A percentile compares a stretch with the other conserved stretches of the same genome.
Evolutionary conservation across 2,888 invertebrate species (phyloP).

Genomic region (Diadromus collaris): DNA sequence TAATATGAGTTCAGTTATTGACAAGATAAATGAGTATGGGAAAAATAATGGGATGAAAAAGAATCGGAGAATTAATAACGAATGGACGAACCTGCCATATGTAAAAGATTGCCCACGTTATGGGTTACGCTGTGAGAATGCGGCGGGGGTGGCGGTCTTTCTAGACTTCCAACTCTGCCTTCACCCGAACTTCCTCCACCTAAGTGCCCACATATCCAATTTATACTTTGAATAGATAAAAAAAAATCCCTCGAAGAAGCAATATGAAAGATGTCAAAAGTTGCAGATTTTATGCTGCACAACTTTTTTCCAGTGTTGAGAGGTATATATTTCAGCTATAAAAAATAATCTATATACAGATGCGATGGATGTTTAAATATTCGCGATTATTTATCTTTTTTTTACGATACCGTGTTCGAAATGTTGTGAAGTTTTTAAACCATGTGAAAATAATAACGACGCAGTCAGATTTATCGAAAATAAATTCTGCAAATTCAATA

Average conservation of each 20-base stretch:
- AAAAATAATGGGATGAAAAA: neutral
- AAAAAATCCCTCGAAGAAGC: neutral
- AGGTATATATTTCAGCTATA: neutral
- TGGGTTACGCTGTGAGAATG: slow-evolving; percentile 84
- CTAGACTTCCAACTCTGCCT: slow-evolving; percentile 82
- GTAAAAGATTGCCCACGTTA: slow-evolving; percentile 87
- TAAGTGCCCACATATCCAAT: slow-evolving; percentile 70
- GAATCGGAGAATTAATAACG: slow-evolving; percentile 51
- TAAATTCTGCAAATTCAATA: neutral
- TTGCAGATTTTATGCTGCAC: neutral
- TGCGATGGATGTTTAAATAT: neutral
- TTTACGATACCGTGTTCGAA: neutral
- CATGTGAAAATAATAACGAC: neutral
- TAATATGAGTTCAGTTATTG: neutral
- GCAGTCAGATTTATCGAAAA: neutral
- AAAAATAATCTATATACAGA: neutral
- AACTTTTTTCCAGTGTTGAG: neutral
- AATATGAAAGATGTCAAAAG: neutral
- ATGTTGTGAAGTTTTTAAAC: neutral
- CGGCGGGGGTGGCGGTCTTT: slow-evolving; percentile 88
- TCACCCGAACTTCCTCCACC: slow-evolving; percentile 80
- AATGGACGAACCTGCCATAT: slow-evolving; percentile 87
- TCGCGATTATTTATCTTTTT: neutral
- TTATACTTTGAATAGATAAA: slow-evolving; percentile 5
- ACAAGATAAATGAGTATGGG: neutral